These are phyloP conservation scores for Sinella curviseta DNA, from an alignment of 1,140 invertebrate genomes.

Conservation along the genomic window DNA sequence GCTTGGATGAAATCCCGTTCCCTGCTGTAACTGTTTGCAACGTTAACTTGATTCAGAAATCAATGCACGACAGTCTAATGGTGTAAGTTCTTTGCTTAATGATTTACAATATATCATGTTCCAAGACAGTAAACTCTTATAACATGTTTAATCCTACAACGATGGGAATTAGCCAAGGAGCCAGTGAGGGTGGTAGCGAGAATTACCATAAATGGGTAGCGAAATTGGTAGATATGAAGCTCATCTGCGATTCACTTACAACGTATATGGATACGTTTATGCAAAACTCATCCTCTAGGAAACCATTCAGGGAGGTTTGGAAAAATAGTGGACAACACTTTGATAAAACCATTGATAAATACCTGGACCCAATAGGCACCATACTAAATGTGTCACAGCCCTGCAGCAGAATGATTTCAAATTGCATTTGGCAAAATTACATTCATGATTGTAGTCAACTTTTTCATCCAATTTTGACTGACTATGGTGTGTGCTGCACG, in stretches of 20 bases:
- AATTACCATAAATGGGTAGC: background rate
- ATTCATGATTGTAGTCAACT: background rate
- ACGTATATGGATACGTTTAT: background rate
- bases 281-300: background rate
- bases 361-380: no score
- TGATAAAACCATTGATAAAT: background rate
- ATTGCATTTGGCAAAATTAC: background rate
- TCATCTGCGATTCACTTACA: background rate
- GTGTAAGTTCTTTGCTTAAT: background rate
- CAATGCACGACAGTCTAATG: background rate
- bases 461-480: background rate
- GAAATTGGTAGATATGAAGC: background rate
- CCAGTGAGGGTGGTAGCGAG: background rate
- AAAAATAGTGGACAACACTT: background rate
- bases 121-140: no score
- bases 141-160: background rate
- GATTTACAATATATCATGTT: no score
- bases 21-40: slow-evolving; percentile 50
- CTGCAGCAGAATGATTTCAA: background rate
- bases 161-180: background rate
- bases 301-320: background rate
- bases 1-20: slow-evolving; percentile 45
- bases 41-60: slow-evolving; percentile 41
- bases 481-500: background rate
- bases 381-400: no score